Evolutionary conservation across 1,140 invertebrate genomes (phyloP), one percentile per base, ranked within the genome.

Genomic region (Drosophila sturtevanti): DNA sequence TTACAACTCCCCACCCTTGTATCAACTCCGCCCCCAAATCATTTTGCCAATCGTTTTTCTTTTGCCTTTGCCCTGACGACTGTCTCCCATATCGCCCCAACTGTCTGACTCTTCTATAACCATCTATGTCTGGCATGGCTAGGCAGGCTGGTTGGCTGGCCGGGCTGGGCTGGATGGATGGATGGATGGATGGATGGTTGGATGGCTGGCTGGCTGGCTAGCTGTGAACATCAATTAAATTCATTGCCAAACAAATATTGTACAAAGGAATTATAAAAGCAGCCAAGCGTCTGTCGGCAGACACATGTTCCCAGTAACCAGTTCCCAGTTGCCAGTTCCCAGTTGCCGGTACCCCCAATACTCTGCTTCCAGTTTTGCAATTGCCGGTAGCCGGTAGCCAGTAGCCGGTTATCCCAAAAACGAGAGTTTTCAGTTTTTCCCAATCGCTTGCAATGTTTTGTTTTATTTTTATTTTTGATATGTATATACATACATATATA

Each of bases 231-330:
- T 80, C 75, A 77, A 80, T 80, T 80, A 80, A 77, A 80, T 80
- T 80, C 77, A 80, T 80, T 80, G 77, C 74, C 77, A 77, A 77
- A 80, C 77, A 80, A 77, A 80, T 74, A 80, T 80, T 80, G 77
- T 77, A 80, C 77, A 80, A 80, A 80, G 77, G 77, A 77, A 80
- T 79, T 79, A 79, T 79, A 79, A 79, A 79, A 77, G 74, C 73
- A 77, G 77, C 44, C 72, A 67, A 55, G 64, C 64, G 72, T 66
- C 37, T 64, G 63, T 71, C 72, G 63, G 56, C 63, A 75, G 76
- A 76, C 76, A 79, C 77, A 76, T 71, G 77, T 55, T 61, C 52
- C 37, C 55, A 52, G 18, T 22, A 12, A 16, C 14, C 55, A 22
- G 34, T 22, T 12, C 34, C 35, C 6, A 41, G 41, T 44, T n/a